These are phyloP conservation scores for Gasterosteus aculeatus DNA, from an alignment of 2,113 vertebrate genomes.

Conservation along the genomic window DNA sequence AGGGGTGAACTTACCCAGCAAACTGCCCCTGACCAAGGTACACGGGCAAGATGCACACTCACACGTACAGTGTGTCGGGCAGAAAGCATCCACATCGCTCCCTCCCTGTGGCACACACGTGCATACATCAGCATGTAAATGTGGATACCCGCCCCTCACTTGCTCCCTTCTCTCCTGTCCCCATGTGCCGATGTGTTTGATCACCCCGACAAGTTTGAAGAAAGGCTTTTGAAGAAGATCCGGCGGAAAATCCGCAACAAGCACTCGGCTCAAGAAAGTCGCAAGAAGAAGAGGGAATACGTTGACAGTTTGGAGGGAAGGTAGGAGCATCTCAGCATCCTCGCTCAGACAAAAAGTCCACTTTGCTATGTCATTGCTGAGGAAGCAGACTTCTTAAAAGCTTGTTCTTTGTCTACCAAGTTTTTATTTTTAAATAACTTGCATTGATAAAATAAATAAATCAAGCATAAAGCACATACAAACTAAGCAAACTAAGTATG, in stretches of 20 bases:
- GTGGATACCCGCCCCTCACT: neutral
- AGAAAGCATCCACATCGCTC: neutral
- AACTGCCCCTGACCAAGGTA: slow-evolving; percentile 95
- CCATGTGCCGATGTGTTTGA: slow-evolving; percentile 44
- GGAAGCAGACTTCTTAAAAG: neutral
- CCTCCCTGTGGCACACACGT: slow-evolving; percentile 2
- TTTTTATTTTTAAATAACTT: neutral
- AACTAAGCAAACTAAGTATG: slow-evolving; percentile 1
- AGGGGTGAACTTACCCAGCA: slow-evolving; percentile 86
- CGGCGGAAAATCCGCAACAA: slow-evolving; percentile 95
- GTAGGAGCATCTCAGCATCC: slow-evolving; percentile 68
- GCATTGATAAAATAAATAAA: too few species aligned
- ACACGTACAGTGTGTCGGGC: slow-evolving; percentile 16
- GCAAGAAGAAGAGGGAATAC: slow-evolving; percentile 95
- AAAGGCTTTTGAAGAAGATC: slow-evolving; percentile 93
- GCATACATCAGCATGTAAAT: slow-evolving; percentile 14
- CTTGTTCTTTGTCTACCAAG: neutral
- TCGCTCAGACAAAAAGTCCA: neutral
- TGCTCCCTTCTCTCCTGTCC: slow-evolving; percentile 17
- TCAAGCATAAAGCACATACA: neutral
- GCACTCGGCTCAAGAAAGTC: slow-evolving; percentile 92
- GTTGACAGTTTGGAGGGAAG: slow-evolving; percentile 89
- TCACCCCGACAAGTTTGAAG: slow-evolving; percentile 85
- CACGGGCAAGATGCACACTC: slow-evolving; percentile 1
- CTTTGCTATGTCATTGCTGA: neutral